Evolutionary conservation across 64 coral and sea anemone genomes (phyloP).

Genomic region (Porites australiensis): DNA sequence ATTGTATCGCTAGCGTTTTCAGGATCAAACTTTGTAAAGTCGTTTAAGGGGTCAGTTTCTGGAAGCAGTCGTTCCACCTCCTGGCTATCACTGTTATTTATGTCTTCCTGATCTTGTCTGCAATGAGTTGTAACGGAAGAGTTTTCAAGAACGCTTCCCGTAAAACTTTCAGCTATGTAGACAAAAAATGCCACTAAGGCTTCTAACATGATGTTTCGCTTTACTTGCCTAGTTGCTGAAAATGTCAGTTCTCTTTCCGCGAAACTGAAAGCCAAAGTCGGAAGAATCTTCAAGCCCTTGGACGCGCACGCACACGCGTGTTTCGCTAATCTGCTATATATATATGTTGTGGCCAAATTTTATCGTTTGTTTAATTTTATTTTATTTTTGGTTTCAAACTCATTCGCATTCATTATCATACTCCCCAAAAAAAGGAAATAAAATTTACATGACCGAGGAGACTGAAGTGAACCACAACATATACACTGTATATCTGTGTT

Average conservation of each 20-base stretch:
- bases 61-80: conserved; percentile 17
- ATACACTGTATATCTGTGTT: no score
- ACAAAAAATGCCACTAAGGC: conserved; percentile 34
- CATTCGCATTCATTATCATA: no score
- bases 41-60: neutral
- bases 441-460: no score
- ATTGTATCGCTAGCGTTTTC: conserved; percentile 11
- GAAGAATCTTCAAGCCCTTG: no score
- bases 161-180: conserved; percentile 66
- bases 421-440: no score
- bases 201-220: conserved; percentile 41
- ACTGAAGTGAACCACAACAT: no score
- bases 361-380: neutral
- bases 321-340: no score
- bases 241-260: no score
- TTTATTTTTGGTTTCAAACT: no score
- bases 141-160: conserved; percentile 53
- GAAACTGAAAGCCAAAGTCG: neutral
- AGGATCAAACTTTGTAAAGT: conserved; percentile 45
- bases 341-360: neutral
- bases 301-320: no score
- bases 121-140: neutral
- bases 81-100: neutral
- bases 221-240: neutral
- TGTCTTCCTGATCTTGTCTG: neutral